These are phyloP conservation scores for Delphinus delphis DNA, from an alignment of 2,113 vertebrate species.

Conservation along the genomic window DNA sequence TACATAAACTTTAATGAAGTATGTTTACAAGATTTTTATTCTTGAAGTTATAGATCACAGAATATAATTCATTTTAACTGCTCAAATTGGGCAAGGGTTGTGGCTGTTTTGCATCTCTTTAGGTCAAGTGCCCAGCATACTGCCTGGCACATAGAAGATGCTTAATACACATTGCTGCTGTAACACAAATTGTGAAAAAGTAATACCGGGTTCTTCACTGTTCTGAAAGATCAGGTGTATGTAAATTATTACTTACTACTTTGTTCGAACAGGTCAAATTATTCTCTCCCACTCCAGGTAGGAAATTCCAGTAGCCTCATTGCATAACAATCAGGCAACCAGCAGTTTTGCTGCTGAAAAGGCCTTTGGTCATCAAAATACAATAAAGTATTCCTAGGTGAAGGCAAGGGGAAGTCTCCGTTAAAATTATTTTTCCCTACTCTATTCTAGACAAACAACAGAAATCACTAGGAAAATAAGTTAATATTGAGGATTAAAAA, in stretches of 20 bases:
- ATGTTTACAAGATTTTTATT: background rate
- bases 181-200: background rate
- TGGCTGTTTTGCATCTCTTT: background rate
- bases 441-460: background rate
- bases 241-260: background rate
- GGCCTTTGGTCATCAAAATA: background rate
- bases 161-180: background rate
- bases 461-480: constrained; percentile 26
- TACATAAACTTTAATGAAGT: constrained; percentile 26
- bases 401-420: background rate
- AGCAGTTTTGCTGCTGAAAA: constrained; percentile 2
- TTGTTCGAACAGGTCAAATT: background rate
- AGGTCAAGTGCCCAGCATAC: no score
- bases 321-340: background rate
- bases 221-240: background rate
- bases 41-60: background rate
- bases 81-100: background rate
- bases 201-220: background rate
- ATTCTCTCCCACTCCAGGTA: background rate
- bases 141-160: background rate
- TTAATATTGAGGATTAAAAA: constrained; percentile 15
- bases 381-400: background rate
- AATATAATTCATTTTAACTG: background rate
- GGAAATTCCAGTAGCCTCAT: background rate
- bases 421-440: background rate